Base-by-base conservation (phyloP, 2,888 invertebrate genomes). In the Artemia sinica region DNA sequence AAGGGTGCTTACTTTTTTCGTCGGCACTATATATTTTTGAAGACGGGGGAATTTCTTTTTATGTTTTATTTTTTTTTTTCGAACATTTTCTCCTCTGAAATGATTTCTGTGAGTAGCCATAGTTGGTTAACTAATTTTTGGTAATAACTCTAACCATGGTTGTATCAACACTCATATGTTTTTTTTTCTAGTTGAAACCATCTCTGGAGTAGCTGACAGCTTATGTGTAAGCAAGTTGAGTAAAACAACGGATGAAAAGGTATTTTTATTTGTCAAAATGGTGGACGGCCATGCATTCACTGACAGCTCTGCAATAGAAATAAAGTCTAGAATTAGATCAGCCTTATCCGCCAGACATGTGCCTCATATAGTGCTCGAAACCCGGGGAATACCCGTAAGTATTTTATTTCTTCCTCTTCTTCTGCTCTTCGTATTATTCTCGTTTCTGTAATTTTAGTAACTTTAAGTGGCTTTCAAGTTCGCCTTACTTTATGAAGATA, bases 221-320 rank as follows among this genome's bases (percentile, higher is more conserved):
- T 76, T 83, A 63, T 82, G 82, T 72, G 81, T 82, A 9, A 79
- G 79, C 8, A 81, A 82, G 14, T 49, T 67, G 72, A 73, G 72
- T 6, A 76, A 77, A 69, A 77, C 76, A 49, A 75, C 76, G 12
- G 81, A 82, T 71, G 83, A 83, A 74, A 74, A 81, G 65, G 82
- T 83, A 8, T 74, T 83, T 4, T 75, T 83, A 52, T 83, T 83
- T 74, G 72, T 83, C 66, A 81, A 81, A 75, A 77, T 82, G 73
- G 73, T 72, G 5, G 71, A 73, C 13, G 75, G 74, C 6, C 63
- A 70, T 12, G 72, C 73, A 13, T 77, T 81, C 69, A 76, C 74
- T 14, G 74, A 76, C 11, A 77, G 77, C 3, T 74, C 83, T 10
- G 75, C 77, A 1, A 73, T 73, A 52, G 75, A 74, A 49, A 73